These are phyloP conservation scores for Anarhynchus alexandrinus DNA, from an alignment of 2,113 vertebrate species.

Conservation along the genomic window DNA sequence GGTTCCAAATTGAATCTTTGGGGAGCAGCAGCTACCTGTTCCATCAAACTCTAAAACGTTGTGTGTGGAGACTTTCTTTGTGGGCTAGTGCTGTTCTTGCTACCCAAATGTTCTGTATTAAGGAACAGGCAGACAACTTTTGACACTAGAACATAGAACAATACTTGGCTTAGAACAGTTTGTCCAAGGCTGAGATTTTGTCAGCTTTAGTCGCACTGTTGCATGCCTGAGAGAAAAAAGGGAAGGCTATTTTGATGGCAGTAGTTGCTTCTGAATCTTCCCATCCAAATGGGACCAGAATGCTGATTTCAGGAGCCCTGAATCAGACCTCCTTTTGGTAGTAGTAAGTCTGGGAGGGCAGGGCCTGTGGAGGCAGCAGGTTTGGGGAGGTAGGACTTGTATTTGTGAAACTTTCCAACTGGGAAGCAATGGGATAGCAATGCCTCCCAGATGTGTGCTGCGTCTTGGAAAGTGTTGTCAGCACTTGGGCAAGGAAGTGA, in stretches of 20 bases:
- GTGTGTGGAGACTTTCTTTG: accelerated
- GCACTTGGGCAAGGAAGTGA: background rate
- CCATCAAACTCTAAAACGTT: background rate
- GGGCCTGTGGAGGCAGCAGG: background rate
- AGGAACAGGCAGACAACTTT: background rate
- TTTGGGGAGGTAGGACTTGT: background rate
- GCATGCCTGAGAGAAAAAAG: background rate
- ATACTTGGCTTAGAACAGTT: background rate
- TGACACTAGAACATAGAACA: background rate
- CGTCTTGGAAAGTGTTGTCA: background rate
- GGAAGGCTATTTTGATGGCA: background rate
- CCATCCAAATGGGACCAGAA: background rate
- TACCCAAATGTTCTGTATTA: background rate
- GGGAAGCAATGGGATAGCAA: background rate
- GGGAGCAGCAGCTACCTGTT: background rate
- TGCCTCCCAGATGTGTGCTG: background rate
- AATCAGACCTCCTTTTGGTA: background rate
- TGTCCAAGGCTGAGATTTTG: background rate
- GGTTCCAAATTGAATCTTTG: background rate
- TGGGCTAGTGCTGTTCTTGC: background rate
- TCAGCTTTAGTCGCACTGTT: background rate
- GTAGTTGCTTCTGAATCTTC: background rate
- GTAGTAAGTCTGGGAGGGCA: background rate
- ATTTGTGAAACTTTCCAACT: background rate
- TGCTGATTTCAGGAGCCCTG: background rate